Percentiles rank a stretch among this genome's conserved stretches.
phyloP scores from a whole-genome alignment of 2,888 invertebrate species.

The Conops quadrifasciatus region DNA sequence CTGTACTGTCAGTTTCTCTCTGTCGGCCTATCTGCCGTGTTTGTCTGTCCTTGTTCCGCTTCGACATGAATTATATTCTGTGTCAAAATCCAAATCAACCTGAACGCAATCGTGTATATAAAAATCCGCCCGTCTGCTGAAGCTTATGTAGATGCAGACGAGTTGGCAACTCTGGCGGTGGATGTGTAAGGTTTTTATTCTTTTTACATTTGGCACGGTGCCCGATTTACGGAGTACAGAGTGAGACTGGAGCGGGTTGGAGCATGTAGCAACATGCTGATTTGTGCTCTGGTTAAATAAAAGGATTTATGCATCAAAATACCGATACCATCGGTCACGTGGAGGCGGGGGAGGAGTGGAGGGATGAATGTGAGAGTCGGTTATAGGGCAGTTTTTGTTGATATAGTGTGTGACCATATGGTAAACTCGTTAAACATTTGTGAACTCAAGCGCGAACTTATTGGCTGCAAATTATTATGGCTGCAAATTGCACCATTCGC shows the following conservation, averaged over 20 bases:
- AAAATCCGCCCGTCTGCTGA: conserved; percentile 37
- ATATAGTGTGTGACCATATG: conserved; percentile 1
- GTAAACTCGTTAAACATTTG: conserved; percentile 10
- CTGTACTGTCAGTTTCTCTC: neutral
- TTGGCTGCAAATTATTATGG: conserved; percentile 24
- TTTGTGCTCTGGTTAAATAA: conserved; percentile 23
- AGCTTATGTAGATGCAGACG: neutral
- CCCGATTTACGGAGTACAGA: conserved; percentile 27
- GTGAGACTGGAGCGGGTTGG: neutral
- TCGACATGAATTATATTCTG: conserved; percentile 36
- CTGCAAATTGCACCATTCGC: conserved; percentile 20
- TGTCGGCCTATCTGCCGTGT: neutral
- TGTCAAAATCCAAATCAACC: conserved; percentile 42
- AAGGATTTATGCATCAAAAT: conserved; percentile 24
- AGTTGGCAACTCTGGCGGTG: conserved; percentile 13
- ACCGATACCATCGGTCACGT: neutral
- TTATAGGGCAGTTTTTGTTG: neutral
- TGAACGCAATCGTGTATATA: conserved; percentile 51
- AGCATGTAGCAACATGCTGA: neutral
- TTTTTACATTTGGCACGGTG: conserved; percentile 37
- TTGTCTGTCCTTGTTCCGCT: conserved; percentile 16
- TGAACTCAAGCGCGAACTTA: conserved; percentile 13
- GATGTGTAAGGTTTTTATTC: conserved; percentile 40
- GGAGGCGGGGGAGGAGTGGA: neutral
- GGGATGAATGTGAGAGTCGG: neutral